Conservation (phyloP, 2,888 invertebrate species). For the Alsophila aescularia region DNA sequence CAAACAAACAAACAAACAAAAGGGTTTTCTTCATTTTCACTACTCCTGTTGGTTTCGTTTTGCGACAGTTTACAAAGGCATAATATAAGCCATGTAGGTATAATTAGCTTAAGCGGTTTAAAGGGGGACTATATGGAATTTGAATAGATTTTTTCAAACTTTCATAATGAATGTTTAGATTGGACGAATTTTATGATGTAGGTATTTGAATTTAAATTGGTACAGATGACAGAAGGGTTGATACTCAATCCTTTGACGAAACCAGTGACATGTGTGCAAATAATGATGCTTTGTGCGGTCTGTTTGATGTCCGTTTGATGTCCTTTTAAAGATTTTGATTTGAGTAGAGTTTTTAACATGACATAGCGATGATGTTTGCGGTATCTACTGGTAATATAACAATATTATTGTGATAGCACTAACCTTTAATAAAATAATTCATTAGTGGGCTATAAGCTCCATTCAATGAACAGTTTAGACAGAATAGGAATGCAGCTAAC, state of each 20-base stretch:
- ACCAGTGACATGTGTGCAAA: slow-evolving; percentile 75
- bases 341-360: no score
- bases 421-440: no score
- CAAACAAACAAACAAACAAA: no score
- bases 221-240: slow-evolving; percentile 48
- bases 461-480: no score
- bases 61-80: slow-evolving; percentile 30
- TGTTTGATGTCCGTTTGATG: slow-evolving; percentile 45
- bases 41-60: background rate
- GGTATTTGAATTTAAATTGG: slow-evolving; percentile 71
- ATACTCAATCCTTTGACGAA: slow-evolving; percentile 50
- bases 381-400: no score
- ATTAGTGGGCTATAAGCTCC: no score
- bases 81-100: slow-evolving; percentile 67
- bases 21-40: background rate
- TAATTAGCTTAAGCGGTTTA: slow-evolving; percentile 83
- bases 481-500: no score
- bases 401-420: no score
- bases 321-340: slow-evolving; percentile 45
- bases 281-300: slow-evolving; percentile 53
- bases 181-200: slow-evolving; percentile 69
- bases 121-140: slow-evolving; percentile 59
- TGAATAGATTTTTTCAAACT: slow-evolving; percentile 66
- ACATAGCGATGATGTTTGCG: no score
- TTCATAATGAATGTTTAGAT: slow-evolving; percentile 80